Evolutionary conservation across 1,140 invertebrate species (phyloP).

Genomic region (Vanessa atalanta): DNA sequence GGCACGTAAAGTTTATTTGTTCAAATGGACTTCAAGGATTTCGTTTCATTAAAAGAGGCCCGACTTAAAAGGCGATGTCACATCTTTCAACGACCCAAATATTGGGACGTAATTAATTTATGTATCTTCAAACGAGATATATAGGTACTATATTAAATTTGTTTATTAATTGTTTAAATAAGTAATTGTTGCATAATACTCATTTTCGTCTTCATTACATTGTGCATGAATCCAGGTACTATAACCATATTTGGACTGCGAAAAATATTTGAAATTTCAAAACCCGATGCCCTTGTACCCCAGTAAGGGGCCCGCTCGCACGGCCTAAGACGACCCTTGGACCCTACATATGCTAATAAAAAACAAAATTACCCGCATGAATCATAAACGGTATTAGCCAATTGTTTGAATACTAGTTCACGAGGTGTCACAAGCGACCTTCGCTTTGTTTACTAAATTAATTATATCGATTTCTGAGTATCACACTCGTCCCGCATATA

Average conservation of each 20-base stretch:
- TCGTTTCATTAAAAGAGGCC: not conserved
- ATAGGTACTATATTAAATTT: too few species aligned
- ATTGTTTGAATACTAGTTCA: conserved; percentile 30
- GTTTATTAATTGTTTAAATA: too few species aligned
- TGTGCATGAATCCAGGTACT: too few species aligned
- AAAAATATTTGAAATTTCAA: too few species aligned
- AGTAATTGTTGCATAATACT: too few species aligned
- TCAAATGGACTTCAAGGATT: not conserved
- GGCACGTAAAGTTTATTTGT: not conserved
- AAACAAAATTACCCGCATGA: conserved; percentile 25
- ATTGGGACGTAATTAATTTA: conserved; percentile 4
- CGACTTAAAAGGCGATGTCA: not conserved
- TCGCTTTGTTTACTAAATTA: conserved; percentile 36
- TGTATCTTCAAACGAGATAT: not conserved
- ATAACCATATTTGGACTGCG: too few species aligned
- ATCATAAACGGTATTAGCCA: conserved; percentile 23
- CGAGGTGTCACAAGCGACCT: conserved; percentile 29
- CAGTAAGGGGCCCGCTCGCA: too few species aligned
- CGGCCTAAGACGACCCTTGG: too few species aligned
- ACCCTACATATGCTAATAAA: too few species aligned
- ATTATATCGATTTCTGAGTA: conserved; percentile 38
- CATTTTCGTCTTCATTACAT: too few species aligned
- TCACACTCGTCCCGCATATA: conserved; percentile 25
- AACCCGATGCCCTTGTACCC: too few species aligned
- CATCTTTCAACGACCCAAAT: not conserved